Percentiles rank a stretch among this genome's conserved stretches.
These are phyloP conservation scores for Penelope pileata DNA, from an alignment of 2,113 vertebrate species.

Conservation along the genomic window DNA sequence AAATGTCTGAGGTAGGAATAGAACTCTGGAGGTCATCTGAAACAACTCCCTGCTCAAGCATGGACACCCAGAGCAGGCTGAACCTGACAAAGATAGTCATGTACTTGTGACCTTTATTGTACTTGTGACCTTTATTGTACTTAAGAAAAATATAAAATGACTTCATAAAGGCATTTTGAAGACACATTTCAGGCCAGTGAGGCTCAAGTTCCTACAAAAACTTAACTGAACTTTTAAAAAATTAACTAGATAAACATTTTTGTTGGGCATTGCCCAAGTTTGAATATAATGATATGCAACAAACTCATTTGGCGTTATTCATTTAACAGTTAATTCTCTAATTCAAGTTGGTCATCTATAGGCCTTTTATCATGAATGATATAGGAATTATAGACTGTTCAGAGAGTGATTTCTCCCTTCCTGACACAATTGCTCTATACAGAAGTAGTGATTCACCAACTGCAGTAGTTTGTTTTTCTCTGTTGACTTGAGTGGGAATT, in stretches of 20 bases:
- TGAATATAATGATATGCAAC: background rate
- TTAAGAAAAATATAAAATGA: background rate
- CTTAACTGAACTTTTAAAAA: background rate
- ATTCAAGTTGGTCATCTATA: background rate
- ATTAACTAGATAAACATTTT: background rate
- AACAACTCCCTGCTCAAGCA: background rate
- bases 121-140: rapidly evolving
- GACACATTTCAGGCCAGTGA: background rate
- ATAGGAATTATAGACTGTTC: rapidly evolving
- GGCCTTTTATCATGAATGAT: background rate
- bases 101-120: rapidly evolving
- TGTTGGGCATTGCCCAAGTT: rapidly evolving
- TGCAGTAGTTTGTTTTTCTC: background rate
- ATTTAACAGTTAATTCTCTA: background rate
- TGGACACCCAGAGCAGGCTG: background rate
- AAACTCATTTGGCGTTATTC: background rate
- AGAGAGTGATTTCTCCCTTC: background rate
- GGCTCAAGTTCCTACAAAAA: background rate
- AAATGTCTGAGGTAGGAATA: background rate
- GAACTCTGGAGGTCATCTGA: background rate
- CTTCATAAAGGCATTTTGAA: background rate
- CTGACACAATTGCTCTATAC: rapidly evolving
- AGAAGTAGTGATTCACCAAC: background rate
- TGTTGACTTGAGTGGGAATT: background rate
- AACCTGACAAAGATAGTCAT: background rate